phyloP scores from a whole-genome alignment of 2,888 invertebrate genomes.

The Morinoia aosen region DNA sequence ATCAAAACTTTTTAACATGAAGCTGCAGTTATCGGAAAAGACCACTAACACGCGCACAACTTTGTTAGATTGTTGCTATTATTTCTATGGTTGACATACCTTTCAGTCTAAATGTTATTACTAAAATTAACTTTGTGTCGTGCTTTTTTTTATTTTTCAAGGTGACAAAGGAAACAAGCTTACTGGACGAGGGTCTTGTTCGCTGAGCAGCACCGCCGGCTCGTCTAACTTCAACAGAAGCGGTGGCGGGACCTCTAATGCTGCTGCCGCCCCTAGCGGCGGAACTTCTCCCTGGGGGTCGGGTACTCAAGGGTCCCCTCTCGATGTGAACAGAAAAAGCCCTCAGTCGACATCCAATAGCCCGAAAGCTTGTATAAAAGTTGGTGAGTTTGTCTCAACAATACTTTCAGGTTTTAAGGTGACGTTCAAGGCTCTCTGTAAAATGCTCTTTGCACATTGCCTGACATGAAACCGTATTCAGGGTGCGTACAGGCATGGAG shows the following conservation, averaged over 20 bases:
- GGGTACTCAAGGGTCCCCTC: not conserved
- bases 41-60: not conserved
- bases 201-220: not conserved
- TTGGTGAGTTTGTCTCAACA: not conserved
- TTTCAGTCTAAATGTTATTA: not conserved
- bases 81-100: not conserved
- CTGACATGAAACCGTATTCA: too few relatives aligned
- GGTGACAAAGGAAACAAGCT: not conserved
- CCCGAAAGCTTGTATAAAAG: slow-evolving; percentile 10
- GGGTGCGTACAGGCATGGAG: too few relatives aligned
- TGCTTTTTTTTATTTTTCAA: not conserved
- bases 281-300: not conserved
- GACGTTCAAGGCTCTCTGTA: too few relatives aligned
- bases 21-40: not conserved
- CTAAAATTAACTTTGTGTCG: not conserved
- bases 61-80: not conserved
- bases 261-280: not conserved
- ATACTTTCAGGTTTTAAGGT: too few relatives aligned
- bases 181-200: not conserved
- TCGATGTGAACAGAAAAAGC: slow-evolving; percentile 43
- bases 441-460: too few relatives aligned
- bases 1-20: not conserved
- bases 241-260: slow-evolving; percentile 41
- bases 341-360: slow-evolving; percentile 71
- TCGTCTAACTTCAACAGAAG: slow-evolving; percentile 36